Evolutionary conservation across 2,888 invertebrate genomes (phyloP).

Genomic region (Halictus quadricinctus): DNA sequence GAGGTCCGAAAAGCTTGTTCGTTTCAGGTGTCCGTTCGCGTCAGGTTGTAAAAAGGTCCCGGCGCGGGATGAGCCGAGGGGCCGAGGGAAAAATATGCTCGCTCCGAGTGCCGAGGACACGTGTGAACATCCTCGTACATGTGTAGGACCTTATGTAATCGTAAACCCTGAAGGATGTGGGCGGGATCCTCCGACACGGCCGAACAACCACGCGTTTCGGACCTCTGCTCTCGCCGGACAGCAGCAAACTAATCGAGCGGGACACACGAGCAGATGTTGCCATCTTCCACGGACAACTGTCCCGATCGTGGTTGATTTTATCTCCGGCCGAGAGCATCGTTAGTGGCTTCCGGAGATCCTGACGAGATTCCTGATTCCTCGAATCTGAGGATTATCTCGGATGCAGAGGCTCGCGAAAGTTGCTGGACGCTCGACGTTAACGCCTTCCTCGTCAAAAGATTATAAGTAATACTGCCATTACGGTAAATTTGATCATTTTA

Average conservation of each 20-base stretch:
- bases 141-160: constrained; percentile 76
- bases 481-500: too few species aligned
- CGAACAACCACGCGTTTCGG: constrained; percentile 35
- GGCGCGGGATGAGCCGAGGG: not conserved
- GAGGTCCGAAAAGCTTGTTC: not conserved
- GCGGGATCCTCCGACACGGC: constrained; percentile 5
- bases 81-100: constrained; percentile 10
- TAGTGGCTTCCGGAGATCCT: constrained; percentile 65
- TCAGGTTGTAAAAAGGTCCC: constrained; percentile 21
- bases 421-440: too few species aligned
- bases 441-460: too few species aligned
- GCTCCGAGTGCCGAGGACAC: constrained; percentile 45
- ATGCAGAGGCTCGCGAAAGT: not conserved
- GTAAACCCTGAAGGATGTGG: constrained; percentile 78
- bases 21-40: constrained; percentile 14
- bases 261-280: constrained; percentile 74
- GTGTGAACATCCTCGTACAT: constrained; percentile 65
- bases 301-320: constrained; percentile 56
- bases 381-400: not conserved
- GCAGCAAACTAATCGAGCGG: constrained; percentile 73
- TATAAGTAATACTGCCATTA: too few species aligned
- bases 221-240: constrained; percentile 38
- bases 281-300: constrained; percentile 60
- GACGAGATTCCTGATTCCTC: not conserved
- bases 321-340: constrained; percentile 59